phyloP scores from a whole-genome alignment of 2,113 vertebrate species.

The Antechinus flavipes region DNA sequence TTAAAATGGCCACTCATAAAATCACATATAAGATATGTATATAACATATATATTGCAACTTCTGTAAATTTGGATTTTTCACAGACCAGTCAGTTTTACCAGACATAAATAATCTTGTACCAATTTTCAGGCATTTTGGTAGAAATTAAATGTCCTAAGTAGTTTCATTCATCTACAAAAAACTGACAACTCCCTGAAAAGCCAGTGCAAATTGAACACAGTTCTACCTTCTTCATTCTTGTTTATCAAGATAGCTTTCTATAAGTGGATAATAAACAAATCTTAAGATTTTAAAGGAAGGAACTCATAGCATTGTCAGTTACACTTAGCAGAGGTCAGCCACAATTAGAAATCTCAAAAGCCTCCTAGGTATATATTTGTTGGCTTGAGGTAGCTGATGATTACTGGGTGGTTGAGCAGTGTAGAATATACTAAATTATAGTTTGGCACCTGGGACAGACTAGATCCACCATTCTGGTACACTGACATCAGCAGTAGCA shows the following conservation, averaged over 20 bases:
- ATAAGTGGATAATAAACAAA: conserved; percentile 82
- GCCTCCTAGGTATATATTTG: conserved; percentile 93
- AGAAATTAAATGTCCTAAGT: conserved; percentile 84
- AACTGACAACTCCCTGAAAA: conserved; percentile 79
- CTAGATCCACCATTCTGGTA: conserved; percentile 87
- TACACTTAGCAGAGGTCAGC: conserved; percentile 78
- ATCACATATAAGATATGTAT: conserved; percentile 84
- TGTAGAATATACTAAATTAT: conserved; percentile 85
- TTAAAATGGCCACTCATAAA: conserved; percentile 82
- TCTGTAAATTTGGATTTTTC: conserved; percentile 82
- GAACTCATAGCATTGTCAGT: conserved; percentile 77
- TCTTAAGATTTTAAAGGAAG: conserved; percentile 81
- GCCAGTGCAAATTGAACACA: conserved; percentile 84
- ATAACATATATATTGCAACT: conserved; percentile 82
- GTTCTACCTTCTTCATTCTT: conserved; percentile 77
- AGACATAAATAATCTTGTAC: conserved; percentile 85
- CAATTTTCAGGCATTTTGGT: conserved; percentile 84
- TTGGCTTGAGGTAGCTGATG: conserved; percentile 86
- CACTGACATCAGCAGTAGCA: conserved; percentile 85
- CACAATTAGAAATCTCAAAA: conserved; percentile 77
- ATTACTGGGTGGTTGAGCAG: conserved; percentile 86
- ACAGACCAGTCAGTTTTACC: conserved; percentile 82
- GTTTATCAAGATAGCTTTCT: conserved; percentile 83
- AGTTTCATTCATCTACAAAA: conserved; percentile 79
- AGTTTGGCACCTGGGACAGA: conserved; percentile 89